Evolutionary conservation across 1,140 invertebrate genomes (phyloP).

Genomic region (Steinernema khuongi): DNA sequence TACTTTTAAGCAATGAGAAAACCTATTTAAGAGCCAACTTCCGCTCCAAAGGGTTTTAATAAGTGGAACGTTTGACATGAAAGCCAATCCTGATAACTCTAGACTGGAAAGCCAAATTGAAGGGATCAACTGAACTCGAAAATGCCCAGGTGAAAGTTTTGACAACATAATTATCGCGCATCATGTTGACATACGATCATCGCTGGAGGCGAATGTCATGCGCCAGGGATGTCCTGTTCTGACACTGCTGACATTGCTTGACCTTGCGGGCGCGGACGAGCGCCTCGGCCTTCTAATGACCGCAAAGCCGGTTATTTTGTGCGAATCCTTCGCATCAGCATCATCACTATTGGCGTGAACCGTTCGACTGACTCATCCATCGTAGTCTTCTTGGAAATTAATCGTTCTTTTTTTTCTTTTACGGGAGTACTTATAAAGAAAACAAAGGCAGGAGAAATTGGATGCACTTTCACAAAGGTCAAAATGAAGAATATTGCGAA

Average conservation of each 20-base stretch:
- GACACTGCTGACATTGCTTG: background rate
- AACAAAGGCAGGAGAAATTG: too few relatives aligned
- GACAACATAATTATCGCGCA: background rate
- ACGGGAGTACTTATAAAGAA: background rate
- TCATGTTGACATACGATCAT: constrained; percentile 15
- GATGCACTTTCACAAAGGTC: too few relatives aligned
- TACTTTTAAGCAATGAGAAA: constrained; percentile 11
- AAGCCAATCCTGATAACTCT: too few relatives aligned
- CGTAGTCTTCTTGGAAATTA: background rate
- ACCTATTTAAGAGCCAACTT: background rate
- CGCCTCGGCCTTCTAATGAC: too few relatives aligned
- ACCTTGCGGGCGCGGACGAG: constrained; percentile 15
- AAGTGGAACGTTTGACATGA: too few relatives aligned
- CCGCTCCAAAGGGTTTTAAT: too few relatives aligned
- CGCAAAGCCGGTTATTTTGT: background rate
- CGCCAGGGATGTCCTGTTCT: constrained; percentile 9
- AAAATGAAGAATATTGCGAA: constrained; percentile 4
- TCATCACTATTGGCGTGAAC: too few relatives aligned
- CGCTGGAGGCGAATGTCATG: background rate
- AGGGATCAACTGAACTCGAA: too few relatives aligned
- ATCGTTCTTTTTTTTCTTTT: constrained; percentile 3
- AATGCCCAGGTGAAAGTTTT: background rate
- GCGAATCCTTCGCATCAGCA: too few relatives aligned
- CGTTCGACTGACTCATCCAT: background rate
- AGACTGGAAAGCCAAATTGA: too few relatives aligned